These are phyloP conservation scores for Lagopus muta DNA, from an alignment of 2,113 vertebrate species.

Conservation along the genomic window DNA sequence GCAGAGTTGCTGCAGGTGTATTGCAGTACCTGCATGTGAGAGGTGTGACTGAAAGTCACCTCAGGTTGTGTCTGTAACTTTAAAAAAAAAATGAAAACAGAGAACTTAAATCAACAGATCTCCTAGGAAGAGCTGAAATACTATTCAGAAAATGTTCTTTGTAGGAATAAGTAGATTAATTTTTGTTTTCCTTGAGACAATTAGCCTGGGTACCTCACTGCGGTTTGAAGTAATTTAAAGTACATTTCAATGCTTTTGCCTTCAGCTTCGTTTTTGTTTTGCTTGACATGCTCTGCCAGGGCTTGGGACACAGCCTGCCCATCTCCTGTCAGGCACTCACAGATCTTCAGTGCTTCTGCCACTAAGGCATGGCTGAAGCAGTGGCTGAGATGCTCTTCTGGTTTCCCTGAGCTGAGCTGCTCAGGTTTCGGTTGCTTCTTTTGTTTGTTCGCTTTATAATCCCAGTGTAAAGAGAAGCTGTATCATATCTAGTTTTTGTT, in stretches of 20 bases:
- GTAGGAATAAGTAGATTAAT: not conserved
- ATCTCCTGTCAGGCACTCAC: not conserved
- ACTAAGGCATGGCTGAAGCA: not conserved
- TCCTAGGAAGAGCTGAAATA: not conserved
- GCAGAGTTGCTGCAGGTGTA: not conserved
- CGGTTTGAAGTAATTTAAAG: not conserved
- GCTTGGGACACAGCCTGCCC: not conserved
- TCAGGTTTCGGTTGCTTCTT: not conserved
- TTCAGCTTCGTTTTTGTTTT: not conserved
- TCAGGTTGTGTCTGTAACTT: not conserved
- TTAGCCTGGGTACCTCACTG: not conserved
- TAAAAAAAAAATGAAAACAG: not conserved
- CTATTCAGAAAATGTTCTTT: not conserved
- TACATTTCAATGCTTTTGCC: not conserved
- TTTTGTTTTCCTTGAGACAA: not conserved
- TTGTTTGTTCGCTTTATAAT: not conserved
- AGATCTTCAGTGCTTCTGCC: not conserved
- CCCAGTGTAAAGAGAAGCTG: not conserved
- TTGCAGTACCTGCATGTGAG: fast-evolving
- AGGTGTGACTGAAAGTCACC: not conserved
- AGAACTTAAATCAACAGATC: not conserved
- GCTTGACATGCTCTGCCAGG: not conserved
- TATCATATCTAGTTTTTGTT: no score
- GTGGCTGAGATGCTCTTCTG: not conserved
- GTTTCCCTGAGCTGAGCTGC: not conserved